phyloP scores from a whole-genome alignment of 2,113 vertebrate species.

The Tenebrosternarchus preto region DNA sequence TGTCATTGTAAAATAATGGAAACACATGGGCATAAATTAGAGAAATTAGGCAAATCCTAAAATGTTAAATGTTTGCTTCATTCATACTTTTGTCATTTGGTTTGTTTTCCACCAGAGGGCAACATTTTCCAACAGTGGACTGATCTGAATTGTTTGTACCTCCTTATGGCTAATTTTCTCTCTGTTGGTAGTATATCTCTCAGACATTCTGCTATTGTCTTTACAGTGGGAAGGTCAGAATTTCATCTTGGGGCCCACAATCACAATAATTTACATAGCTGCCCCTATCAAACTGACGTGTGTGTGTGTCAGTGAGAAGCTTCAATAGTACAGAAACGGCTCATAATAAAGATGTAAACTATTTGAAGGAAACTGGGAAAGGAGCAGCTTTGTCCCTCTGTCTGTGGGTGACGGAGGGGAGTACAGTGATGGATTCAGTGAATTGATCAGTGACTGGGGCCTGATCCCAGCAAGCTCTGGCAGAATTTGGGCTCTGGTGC shows the following conservation, averaged over 20 bases:
- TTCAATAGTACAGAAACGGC: background rate
- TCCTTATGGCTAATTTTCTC: background rate
- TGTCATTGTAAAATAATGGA: no score
- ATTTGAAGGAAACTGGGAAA: background rate
- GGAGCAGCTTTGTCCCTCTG: background rate
- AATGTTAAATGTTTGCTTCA: background rate
- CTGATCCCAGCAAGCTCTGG: no score
- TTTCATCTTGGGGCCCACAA: background rate
- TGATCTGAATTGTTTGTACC: background rate
- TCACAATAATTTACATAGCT: slow-evolving; percentile 18
- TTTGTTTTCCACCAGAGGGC: slow-evolving; percentile 16
- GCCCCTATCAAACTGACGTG: background rate
- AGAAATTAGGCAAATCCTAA: no score
- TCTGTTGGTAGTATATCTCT: background rate
- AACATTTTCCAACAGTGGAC: slow-evolving; percentile 2
- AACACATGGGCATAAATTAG: no score
- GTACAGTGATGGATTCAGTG: no score
- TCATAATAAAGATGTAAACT: slow-evolving; percentile 19
- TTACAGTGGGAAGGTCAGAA: background rate
- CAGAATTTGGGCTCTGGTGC: no score
- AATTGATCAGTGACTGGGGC: no score
- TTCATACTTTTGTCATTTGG: slow-evolving; percentile 1
- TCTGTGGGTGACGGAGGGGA: no score
- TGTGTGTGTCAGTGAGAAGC: background rate
- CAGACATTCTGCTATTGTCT: background rate